Evolutionary conservation across 2,797 vertebrate species (phyloP).

Genomic region (Masticophis lateralis): DNA sequence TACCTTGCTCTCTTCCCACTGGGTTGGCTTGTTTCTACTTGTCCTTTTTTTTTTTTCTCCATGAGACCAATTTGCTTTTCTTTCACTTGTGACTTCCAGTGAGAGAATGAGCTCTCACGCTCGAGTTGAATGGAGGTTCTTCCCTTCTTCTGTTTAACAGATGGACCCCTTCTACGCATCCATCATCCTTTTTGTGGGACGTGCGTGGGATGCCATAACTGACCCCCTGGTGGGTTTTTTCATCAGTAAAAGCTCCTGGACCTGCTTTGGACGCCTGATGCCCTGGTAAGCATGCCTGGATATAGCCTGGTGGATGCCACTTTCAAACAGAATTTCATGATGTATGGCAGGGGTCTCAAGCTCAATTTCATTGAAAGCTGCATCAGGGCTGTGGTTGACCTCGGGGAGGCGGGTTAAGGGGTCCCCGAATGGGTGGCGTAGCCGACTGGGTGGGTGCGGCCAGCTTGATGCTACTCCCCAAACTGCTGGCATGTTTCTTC

Average conservation of each 20-base stretch:
- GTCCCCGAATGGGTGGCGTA: too few relatives aligned
- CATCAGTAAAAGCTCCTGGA: conserved; percentile 89
- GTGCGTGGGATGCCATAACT: conserved; percentile 91
- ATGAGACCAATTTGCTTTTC: not conserved
- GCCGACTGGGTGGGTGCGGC: too few relatives aligned
- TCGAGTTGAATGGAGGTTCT: not conserved
- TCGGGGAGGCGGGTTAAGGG: too few relatives aligned
- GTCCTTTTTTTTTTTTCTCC: not conserved
- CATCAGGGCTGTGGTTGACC: too few relatives aligned
- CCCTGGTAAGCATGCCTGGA: conserved; percentile 82
- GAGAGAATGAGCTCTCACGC: not conserved
- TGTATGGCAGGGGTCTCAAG: not conserved
- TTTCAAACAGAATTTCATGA: not conserved
- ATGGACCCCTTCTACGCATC: conserved; percentile 86
- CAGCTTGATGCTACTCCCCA: too few relatives aligned
- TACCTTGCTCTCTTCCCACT: not conserved
- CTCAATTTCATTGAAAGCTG: too few relatives aligned
- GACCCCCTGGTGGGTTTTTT: conserved; percentile 92
- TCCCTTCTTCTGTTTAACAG: conserved; percentile 60
- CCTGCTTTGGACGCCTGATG: conserved; percentile 85
- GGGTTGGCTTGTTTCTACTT: not conserved
- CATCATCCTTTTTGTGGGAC: conserved; percentile 89
- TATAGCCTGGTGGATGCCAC: not conserved
- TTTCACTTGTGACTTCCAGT: not conserved
- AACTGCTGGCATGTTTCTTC: too few relatives aligned